Evolutionary conservation across 2,888 invertebrate species (phyloP).

Genomic region (Syrphus vitripennis): DNA sequence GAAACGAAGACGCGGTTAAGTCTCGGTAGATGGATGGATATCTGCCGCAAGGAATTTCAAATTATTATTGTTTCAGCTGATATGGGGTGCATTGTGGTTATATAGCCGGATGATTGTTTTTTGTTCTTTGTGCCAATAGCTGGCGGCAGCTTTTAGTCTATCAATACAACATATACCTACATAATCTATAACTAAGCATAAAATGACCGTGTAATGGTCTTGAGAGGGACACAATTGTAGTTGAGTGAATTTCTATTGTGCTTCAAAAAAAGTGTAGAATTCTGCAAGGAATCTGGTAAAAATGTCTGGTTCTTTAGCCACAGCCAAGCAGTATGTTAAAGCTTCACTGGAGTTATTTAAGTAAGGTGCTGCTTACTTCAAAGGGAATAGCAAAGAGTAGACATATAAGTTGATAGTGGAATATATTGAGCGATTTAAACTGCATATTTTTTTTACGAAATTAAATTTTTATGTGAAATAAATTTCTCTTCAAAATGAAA

Average conservation of each 20-base stretch:
- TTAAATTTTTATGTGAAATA: no score
- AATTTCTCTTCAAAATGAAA: no score
- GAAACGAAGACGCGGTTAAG: constrained; percentile 3
- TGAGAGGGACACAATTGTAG: constrained; percentile 1
- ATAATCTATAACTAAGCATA: background rate
- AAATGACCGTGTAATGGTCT: background rate
- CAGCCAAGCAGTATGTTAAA: no score
- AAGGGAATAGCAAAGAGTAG: no score
- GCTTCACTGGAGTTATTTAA: no score
- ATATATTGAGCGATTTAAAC: no score
- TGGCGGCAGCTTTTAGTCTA: background rate
- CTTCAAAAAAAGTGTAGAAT: background rate
- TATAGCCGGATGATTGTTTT: constrained; percentile 9
- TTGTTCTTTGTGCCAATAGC: background rate
- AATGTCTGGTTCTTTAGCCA: background rate
- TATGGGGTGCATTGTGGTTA: constrained; percentile 42
- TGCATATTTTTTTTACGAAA: no score
- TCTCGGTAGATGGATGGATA: constrained; percentile 56
- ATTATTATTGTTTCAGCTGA: constrained; percentile 59
- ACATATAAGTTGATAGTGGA: no score
- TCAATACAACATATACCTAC: background rate
- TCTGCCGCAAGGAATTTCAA: constrained; percentile 63
- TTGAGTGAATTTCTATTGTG: constrained; percentile 10
- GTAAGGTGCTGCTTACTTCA: no score
- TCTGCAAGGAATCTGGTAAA: background rate